A percentile compares a stretch with the other conserved stretches of the same genome.
Evolutionary conservation across 2,888 invertebrate genomes (phyloP).

Genomic region (Malthinus seriepunctatus): DNA sequence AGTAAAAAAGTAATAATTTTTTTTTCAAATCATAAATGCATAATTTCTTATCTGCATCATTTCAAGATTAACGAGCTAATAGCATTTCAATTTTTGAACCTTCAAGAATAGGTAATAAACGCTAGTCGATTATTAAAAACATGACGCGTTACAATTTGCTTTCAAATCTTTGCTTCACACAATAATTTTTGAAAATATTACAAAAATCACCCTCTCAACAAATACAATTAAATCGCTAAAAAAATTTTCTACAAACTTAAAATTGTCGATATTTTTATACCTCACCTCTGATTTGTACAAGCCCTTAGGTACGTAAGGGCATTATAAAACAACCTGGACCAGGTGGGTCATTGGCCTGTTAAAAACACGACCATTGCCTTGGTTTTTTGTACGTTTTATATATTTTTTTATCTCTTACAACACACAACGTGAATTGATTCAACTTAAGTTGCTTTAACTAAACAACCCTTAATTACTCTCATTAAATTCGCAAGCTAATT

Average conservation of each 20-base stretch:
- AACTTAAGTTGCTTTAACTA: too few species aligned
- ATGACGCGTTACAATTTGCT: not conserved
- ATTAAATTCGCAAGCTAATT: too few species aligned
- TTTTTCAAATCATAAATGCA: constrained; percentile 15
- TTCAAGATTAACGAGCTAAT: constrained; percentile 12
- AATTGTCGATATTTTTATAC: constrained; percentile 22
- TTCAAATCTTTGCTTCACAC: not conserved
- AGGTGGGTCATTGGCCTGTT: constrained; percentile 47
- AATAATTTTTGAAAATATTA: not conserved
- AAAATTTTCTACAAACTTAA: not conserved
- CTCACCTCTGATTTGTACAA: constrained; percentile 32
- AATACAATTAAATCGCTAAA: not conserved
- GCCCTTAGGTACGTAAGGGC: constrained; percentile 43
- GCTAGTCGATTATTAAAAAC: constrained; percentile 3
- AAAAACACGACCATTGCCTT: constrained; percentile 42
- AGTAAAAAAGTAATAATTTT: constrained; percentile 22
- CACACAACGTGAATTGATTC: too few species aligned
- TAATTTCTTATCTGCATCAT: constrained; percentile 17
- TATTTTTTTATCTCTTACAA: constrained; percentile 37
- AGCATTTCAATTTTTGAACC: constrained; percentile 17
- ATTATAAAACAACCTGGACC: constrained; percentile 41
- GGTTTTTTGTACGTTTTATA: constrained; percentile 38
- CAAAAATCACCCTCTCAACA: not conserved
- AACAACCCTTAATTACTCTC: too few species aligned
- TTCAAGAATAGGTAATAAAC: constrained; percentile 5